phyloP scores from a whole-genome alignment of 2,888 invertebrate species.

The Keiferia lycopersicella region DNA sequence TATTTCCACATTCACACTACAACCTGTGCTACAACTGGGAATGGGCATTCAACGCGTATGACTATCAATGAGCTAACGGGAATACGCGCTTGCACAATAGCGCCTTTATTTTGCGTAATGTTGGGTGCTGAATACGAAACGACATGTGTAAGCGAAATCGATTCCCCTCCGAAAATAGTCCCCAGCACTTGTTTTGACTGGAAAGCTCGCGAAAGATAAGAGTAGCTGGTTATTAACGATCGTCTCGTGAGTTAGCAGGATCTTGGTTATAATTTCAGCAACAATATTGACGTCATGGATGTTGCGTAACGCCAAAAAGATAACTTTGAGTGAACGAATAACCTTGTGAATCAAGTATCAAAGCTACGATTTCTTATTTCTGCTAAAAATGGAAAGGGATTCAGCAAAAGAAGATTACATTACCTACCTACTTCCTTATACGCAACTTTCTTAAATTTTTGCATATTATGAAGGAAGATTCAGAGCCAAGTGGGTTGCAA shows the following conservation, averaged over 20 bases:
- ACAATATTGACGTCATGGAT: constrained; percentile 24
- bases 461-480: constrained; percentile 49
- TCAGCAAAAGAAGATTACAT: constrained; percentile 39
- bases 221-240: constrained; percentile 24
- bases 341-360: constrained; percentile 21
- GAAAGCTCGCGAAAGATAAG: constrained; percentile 14
- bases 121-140: not conserved
- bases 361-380: constrained; percentile 12
- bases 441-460: constrained; percentile 51
- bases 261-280: constrained; percentile 21
- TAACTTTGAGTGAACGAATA: constrained; percentile 12
- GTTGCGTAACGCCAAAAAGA: constrained; percentile 20
- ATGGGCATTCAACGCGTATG: not conserved
- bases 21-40: not conserved
- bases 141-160: constrained; percentile 7
- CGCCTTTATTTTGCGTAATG: not conserved
- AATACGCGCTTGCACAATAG: not conserved
- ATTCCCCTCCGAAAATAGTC: constrained; percentile 12
- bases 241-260: constrained; percentile 22
- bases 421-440: constrained; percentile 7
- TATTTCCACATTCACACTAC: not conserved
- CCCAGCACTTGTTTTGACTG: constrained; percentile 21
- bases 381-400: constrained; percentile 38
- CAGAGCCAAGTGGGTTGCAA: constrained; percentile 67
- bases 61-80: not conserved